Conservation (phyloP, 1,140 invertebrate genomes). For the Babylonia areolata region DNA sequence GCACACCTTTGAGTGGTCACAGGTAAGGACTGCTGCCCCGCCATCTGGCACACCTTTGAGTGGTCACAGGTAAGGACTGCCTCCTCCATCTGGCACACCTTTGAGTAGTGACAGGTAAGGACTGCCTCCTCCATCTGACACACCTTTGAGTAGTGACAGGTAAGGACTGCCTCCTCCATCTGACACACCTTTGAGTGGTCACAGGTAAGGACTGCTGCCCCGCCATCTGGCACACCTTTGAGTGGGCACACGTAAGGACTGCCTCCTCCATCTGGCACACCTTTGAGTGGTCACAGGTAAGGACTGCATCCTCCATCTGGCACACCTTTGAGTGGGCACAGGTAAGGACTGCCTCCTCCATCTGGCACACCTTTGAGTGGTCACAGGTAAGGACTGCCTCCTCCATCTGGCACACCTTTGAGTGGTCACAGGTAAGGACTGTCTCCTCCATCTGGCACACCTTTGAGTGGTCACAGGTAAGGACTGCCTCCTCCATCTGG, state of each 20-base stretch:
- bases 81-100: conserved; percentile 82
- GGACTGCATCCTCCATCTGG: conserved; percentile 82
- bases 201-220: conserved; percentile 81
- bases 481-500: conserved; percentile 80
- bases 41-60: conserved; percentile 82
- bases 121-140: conserved; percentile 81
- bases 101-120: conserved; percentile 50
- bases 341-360: conserved; percentile 82
- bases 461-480: conserved; percentile 84
- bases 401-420: conserved; percentile 82
- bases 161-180: conserved; percentile 69
- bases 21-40: conserved; percentile 81
- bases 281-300: conserved; percentile 84
- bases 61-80: conserved; percentile 86
- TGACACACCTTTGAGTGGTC: conserved; percentile 84
- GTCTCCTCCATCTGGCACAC: conserved; percentile 79
- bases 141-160: conserved; percentile 83
- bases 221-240: conserved; percentile 81
- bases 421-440: conserved; percentile 81
- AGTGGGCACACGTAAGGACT: conserved; percentile 83
- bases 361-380: conserved; percentile 84
- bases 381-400: conserved; percentile 83
- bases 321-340: conserved; percentile 83
- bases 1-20: conserved; percentile 83
- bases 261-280: conserved; percentile 82